These are phyloP conservation scores for Pongo pygmaeus DNA, from an alignment of 2,113 vertebrate species.

Conservation along the genomic window DNA sequence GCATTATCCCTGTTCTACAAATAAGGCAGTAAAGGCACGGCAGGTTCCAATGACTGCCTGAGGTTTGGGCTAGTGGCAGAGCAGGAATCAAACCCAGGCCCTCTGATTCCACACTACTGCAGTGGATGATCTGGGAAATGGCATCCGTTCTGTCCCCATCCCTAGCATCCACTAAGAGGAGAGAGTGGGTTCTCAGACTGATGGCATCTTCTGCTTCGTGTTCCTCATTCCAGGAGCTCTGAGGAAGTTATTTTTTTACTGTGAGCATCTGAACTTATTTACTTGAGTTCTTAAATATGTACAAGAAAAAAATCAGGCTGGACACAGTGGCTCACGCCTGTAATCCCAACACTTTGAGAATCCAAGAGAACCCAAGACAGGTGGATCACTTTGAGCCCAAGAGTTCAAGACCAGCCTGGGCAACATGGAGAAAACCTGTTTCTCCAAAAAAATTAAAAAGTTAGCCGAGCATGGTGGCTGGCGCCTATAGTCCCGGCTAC, in stretches of 20 bases:
- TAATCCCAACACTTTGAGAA: too few species aligned
- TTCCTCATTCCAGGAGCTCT: not conserved
- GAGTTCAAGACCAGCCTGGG: too few species aligned
- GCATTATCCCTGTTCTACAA: not conserved
- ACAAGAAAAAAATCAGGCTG: too few species aligned
- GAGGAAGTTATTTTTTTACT: not conserved
- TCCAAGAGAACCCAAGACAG: too few species aligned
- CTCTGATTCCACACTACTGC: not conserved
- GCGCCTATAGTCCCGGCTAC: too few species aligned
- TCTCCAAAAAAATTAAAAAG: too few species aligned
- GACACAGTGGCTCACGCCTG: too few species aligned
- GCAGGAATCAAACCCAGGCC: not conserved
- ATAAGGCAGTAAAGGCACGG: accelerated
- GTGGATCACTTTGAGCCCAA: too few species aligned
- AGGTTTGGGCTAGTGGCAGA: not conserved
- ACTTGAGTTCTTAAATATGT: not conserved
- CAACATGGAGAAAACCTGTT: too few species aligned
- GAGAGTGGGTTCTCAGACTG: not conserved
- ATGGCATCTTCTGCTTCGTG: not conserved
- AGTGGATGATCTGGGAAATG: not conserved
- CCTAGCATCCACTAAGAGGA: accelerated
- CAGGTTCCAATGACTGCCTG: not conserved
- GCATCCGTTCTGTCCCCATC: not conserved
- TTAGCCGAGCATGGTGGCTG: too few species aligned
- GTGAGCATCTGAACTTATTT: not conserved